Evolutionary conservation across 35 echinoderm and acorn worm species (phyloP).

Genomic region (Apostichopus californicus): DNA sequence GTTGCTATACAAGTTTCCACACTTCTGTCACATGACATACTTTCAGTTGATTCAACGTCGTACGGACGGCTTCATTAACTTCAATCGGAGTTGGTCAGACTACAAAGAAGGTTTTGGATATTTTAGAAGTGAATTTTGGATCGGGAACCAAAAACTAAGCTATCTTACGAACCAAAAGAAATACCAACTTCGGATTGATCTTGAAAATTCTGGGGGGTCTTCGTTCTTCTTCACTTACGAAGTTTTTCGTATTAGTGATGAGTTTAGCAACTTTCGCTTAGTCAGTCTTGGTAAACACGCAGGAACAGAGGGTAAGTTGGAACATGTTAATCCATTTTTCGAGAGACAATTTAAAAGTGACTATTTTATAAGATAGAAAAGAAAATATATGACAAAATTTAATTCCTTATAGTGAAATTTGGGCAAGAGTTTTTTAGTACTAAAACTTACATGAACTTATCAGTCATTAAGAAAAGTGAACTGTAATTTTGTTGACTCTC

Average conservation of each 20-base stretch:
- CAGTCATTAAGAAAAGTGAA: too few species aligned
- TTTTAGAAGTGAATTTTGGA: conserved; percentile 52
- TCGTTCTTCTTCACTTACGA: conserved; percentile 2
- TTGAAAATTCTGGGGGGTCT: not conserved
- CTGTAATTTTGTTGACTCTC: too few species aligned
- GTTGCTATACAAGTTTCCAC: not conserved
- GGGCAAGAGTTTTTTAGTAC: not conserved
- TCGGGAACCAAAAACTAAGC: conserved; percentile 30
- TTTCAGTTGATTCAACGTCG: conserved; percentile 45
- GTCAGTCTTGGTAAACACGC: not conserved
- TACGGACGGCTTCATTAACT: not conserved
- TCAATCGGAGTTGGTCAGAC: not conserved
- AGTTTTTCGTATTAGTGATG: not conserved
- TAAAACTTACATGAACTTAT: too few species aligned
- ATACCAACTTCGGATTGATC: not conserved
- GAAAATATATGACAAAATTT: not conserved
- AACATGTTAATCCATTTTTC: not conserved
- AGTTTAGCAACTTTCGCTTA: not conserved
- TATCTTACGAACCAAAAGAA: not conserved
- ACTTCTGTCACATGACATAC: not conserved
- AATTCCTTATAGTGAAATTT: not conserved
- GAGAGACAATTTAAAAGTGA: not conserved
- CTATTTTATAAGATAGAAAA: not conserved
- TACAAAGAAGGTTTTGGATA: conserved; percentile 53
- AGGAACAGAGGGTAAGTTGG: not conserved